Conservation (phyloP, 1,140 invertebrate genomes). For the Bombus sibiricus region DNA sequence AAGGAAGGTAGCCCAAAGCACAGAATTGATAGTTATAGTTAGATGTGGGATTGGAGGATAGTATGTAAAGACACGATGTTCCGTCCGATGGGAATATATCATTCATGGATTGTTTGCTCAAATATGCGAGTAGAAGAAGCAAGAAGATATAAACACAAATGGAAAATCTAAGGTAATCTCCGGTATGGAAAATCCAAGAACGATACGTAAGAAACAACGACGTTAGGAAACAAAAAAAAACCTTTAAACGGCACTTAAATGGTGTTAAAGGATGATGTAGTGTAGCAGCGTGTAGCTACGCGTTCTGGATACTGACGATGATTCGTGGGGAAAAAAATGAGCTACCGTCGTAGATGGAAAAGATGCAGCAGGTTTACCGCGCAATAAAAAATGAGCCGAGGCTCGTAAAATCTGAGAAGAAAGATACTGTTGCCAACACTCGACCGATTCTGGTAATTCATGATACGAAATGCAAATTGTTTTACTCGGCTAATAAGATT, state of each 20-base stretch:
- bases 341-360: neutral
- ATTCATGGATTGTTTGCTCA: neutral
- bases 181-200: neutral
- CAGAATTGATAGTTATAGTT: too few species aligned
- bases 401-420: constrained; percentile 39
- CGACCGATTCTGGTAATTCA: constrained; percentile 7
- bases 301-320: constrained; percentile 46
- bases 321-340: constrained; percentile 36
- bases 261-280: constrained; percentile 54
- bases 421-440: neutral
- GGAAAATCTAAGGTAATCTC: neutral
- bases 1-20: neutral
- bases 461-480: constrained; percentile 22
- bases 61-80: neutral
- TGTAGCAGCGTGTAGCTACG: neutral
- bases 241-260: constrained; percentile 69
- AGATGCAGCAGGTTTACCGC: neutral
- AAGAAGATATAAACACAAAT: neutral
- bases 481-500: constrained; percentile 5
- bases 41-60: too few species aligned
- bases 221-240: constrained; percentile 53
- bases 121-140: neutral
- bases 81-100: neutral
- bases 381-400: neutral
- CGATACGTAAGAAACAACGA: constrained; percentile 20